Conservation (phyloP, 2,797 vertebrate genomes). For the Amniataba percoides region DNA sequence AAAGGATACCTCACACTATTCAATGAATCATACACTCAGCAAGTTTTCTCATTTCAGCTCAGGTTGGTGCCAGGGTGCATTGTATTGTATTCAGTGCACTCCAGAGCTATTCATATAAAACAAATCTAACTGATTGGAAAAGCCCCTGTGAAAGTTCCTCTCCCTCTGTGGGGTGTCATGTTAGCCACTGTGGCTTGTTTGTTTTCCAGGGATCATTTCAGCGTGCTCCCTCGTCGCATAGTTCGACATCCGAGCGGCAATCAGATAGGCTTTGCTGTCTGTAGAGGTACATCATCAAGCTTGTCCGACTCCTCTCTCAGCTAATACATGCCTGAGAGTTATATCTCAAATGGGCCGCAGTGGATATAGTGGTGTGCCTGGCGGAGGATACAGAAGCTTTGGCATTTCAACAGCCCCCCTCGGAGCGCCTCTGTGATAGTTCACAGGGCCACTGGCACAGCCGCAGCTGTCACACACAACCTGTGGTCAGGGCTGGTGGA, state of each 20-base stretch:
- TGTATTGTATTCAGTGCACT: conserved; percentile 11
- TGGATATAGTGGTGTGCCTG: conserved; percentile 20
- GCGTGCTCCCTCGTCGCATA: conserved; percentile 67
- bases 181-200: conserved; percentile 68
- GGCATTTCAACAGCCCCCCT: conserved; percentile 74
- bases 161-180: conserved; percentile 61
- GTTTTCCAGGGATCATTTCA: conserved; percentile 71
- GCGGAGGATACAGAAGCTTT: conserved; percentile 56
- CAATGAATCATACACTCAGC: neutral
- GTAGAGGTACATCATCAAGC: conserved; percentile 64
- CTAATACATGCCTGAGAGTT: conserved; percentile 67
- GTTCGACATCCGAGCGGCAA: conserved; percentile 76
- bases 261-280: conserved; percentile 72
- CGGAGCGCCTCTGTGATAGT: conserved; percentile 44
- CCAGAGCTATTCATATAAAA: conserved; percentile 59
- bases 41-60: conserved; percentile 1
- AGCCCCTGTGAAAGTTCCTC: conserved; percentile 68
- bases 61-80: neutral
- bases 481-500: conserved; percentile 35
- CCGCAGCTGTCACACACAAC: conserved; percentile 71
- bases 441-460: conserved; percentile 45
- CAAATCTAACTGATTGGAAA: conserved; percentile 69
- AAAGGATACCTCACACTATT: neutral
- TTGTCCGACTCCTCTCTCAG: conserved; percentile 65
- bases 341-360: conserved; percentile 62